Conservation (phyloP, 2,797 vertebrate species). For the Cuniculus paca region DNA sequence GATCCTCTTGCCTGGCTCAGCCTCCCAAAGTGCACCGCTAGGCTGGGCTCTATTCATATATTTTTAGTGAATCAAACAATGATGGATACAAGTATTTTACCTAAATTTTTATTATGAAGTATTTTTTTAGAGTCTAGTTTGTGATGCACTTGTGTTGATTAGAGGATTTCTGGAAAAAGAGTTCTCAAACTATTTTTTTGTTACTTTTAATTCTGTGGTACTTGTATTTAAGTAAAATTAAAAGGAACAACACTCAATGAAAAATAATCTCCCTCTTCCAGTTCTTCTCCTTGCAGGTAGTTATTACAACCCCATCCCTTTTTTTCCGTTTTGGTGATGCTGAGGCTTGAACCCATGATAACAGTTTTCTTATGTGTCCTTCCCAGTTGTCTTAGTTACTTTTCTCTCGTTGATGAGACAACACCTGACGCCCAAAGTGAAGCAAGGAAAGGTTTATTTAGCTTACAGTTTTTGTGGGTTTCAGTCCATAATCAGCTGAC, state of each 20-base stretch:
- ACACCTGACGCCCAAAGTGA: too few species aligned
- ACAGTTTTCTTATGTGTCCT: not conserved
- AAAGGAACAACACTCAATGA: not conserved
- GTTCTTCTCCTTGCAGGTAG: not conserved
- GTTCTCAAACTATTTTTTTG: not conserved
- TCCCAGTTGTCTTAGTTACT: too few species aligned
- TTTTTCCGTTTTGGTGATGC: not conserved
- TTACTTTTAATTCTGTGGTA: not conserved
- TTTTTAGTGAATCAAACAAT: not conserved
- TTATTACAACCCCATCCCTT: not conserved
- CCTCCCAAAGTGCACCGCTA: not conserved
- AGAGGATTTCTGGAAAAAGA: not conserved
- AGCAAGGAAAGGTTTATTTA: too few species aligned
- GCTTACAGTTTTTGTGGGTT: too few species aligned
- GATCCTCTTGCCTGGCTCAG: too few species aligned
- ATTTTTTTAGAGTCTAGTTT: not conserved
- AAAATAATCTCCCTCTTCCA: not conserved
- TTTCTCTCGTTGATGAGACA: too few species aligned
- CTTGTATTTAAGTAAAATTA: conserved; percentile 1
- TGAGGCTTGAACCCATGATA: not conserved
- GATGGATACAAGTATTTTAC: not conserved
- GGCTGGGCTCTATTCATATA: not conserved
- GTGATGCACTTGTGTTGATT: not conserved
- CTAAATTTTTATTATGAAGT: not conserved
- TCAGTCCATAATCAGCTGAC: too few species aligned